Base-by-base conservation (phyloP, 1,140 invertebrate genomes). In the Melanaphis sacchari region DNA sequence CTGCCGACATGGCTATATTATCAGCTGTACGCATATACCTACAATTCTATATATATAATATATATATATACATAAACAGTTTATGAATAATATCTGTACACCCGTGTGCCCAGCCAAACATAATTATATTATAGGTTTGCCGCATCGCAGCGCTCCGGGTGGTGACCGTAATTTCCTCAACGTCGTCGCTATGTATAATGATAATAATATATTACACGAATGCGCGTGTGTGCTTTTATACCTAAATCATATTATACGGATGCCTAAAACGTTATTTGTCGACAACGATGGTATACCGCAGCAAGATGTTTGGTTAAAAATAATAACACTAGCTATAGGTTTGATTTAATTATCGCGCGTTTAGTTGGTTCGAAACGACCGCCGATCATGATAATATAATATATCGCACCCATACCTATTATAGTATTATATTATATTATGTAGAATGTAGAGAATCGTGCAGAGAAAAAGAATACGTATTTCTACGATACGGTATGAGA, bases 121-220 rank as follows among this genome's bases (percentile, higher is more conserved):
- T 76, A 76, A 76, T 76, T 76, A 76, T 76, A 76, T n/a, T 76
- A 76, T 76, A 76, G 59, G 59, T 76, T 76, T 76, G 81, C 81
- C 22, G 38, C 81, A 36, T 82, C n/a, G 8, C 38, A 85, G 82
- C 82, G 38, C 82, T 40, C 38, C 82, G 82, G 82, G 82, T 85
- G 82, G 82, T 85, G 82, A 85, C 82, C 82, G 82, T 76, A 76
- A 76, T 76, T 76, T 76, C 31, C 59, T 76, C 31, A 18, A 15
- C 59, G 59, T 85, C 82, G 9, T 85, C 82, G 36, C 38, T 40
- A 82, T 38, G 15, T 76, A 76, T 76, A 76, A 76, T 76, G 59
- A 76, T 76, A 76, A 76, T 76, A 76, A 76, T 76, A 76, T 76
- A 76, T 76, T 76, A 76, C 31, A 76, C 11, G 59, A 76, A 15